phyloP scores from a whole-genome alignment of 2,797 vertebrate genomes.

The Manis javanica region DNA sequence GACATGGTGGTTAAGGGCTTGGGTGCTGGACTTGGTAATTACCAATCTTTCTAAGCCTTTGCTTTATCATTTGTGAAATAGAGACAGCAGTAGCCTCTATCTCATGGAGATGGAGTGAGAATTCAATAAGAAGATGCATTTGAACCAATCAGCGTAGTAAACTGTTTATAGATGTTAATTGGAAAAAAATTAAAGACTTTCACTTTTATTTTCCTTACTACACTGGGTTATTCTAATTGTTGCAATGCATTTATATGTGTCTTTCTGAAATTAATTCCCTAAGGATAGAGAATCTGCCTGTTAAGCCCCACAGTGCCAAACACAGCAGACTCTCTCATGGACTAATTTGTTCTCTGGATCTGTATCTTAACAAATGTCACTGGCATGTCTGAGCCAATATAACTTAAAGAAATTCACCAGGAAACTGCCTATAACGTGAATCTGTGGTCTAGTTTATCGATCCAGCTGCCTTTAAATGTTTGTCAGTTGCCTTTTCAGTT shows the following conservation, averaged over 20 bases:
- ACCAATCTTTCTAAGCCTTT: neutral
- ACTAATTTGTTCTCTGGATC: neutral
- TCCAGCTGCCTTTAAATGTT: neutral
- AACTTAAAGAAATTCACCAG: slow-evolving; percentile 1
- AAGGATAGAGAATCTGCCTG: neutral
- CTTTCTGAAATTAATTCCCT: neutral
- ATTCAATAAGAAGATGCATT: neutral
- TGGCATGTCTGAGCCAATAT: neutral
- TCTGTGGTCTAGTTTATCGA: neutral
- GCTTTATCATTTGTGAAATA: neutral
- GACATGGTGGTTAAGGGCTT: neutral
- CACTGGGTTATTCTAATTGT: neutral
- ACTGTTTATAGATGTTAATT: slow-evolving; percentile 3
- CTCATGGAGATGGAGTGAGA: neutral
- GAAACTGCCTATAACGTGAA: neutral
- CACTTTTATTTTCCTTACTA: neutral
- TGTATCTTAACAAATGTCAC: neutral
- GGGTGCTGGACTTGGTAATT: neutral
- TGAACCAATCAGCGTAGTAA: neutral
- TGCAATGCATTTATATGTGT: neutral
- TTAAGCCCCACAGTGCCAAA: neutral
- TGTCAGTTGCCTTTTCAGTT: slow-evolving; percentile 22
- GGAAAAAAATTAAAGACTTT: neutral
- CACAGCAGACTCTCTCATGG: neutral
- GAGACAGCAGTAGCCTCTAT: neutral